A percentile compares a stretch with the other conserved stretches of the same genome.
phyloP scores from a whole-genome alignment of 2,113 vertebrate species.

The Cariama cristata region DNA sequence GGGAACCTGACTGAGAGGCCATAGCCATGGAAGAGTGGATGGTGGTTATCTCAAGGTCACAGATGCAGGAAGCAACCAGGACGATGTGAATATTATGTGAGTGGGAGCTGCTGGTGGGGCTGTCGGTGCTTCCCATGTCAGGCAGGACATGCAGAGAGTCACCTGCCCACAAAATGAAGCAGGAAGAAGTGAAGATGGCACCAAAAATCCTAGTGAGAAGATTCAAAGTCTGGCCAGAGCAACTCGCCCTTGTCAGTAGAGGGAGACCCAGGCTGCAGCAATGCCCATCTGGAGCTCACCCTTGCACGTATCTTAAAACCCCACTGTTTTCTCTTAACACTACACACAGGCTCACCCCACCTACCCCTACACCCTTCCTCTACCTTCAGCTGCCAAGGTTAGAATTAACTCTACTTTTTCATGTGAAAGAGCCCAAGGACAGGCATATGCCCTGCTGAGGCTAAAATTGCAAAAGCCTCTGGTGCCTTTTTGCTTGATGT shows the following conservation, averaged over 20 bases:
- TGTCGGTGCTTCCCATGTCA: conserved; percentile 1
- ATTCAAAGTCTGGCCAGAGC: not conserved
- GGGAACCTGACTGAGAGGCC: not conserved
- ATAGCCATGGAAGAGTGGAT: not conserved
- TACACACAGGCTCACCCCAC: not conserved
- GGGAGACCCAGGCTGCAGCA: not conserved
- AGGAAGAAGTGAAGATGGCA: not conserved
- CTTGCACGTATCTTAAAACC: not conserved
- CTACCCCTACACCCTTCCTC: not conserved
- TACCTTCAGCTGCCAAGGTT: not conserved
- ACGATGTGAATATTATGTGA: not conserved
- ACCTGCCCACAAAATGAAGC: not conserved
- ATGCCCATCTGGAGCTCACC: not conserved
- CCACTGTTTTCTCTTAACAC: not conserved
- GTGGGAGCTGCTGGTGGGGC: not conserved
- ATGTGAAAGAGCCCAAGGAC: not conserved
- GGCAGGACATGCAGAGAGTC: conserved; percentile 5
- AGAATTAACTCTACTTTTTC: not conserved
- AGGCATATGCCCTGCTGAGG: not conserved
- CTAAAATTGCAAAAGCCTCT: not conserved
- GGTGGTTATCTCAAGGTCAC: conserved; percentile 11
- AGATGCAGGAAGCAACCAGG: not conserved
- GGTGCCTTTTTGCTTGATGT: not conserved
- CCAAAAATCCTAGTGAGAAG: not conserved
- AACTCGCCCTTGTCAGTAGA: not conserved